Evolutionary conservation across 1,140 invertebrate genomes (phyloP).

Genomic region (Augochlora pura): DNA sequence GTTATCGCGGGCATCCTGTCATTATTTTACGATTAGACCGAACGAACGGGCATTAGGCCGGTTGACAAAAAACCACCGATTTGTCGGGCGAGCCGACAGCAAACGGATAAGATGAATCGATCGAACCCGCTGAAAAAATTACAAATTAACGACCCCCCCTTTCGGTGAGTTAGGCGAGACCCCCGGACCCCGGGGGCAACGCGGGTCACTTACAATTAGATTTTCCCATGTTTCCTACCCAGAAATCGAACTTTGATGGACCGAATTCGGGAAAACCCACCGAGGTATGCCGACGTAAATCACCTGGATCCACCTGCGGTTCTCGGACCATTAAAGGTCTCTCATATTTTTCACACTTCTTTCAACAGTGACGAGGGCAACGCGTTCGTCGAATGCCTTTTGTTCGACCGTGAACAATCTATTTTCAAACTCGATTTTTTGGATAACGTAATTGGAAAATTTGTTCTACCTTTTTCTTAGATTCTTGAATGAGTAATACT

Average conservation of each 20-base stretch:
- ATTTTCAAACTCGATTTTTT: no score
- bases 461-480: no score
- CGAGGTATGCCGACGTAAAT: background rate
- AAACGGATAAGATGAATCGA: slow-evolving; percentile 37
- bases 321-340: background rate
- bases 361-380: background rate
- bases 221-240: background rate
- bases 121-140: background rate
- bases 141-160: slow-evolving; percentile 22
- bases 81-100: slow-evolving; percentile 37
- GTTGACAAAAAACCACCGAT: slow-evolving; percentile 50
- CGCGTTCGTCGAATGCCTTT: no score
- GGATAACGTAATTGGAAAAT: no score
- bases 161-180: background rate
- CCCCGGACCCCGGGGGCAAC: background rate
- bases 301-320: background rate
- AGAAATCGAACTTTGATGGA: background rate
- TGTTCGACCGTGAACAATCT: no score
- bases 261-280: background rate
- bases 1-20: slow-evolving; percentile 56
- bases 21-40: slow-evolving; percentile 75
- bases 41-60: slow-evolving; percentile 47
- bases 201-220: slow-evolving; percentile 8
- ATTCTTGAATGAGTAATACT: no score
- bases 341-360: background rate